Evolutionary conservation across 1,140 invertebrate species (phyloP).

Genomic region (Drosophila nasuta): DNA sequence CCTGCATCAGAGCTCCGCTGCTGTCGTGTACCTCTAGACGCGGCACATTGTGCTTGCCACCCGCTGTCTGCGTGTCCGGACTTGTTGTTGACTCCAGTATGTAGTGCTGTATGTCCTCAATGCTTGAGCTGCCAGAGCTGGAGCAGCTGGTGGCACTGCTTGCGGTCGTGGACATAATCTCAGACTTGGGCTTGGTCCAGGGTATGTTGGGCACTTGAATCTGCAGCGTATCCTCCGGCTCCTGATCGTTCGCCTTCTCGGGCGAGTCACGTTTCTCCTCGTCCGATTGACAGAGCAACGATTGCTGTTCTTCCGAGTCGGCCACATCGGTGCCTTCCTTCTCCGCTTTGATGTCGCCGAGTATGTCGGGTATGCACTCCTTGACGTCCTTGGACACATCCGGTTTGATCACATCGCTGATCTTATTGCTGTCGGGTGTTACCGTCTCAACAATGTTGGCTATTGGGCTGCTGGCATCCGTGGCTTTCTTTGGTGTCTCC

Average conservation of each 20-base stretch:
- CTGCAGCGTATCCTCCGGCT: constrained; percentile 82
- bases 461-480: constrained; percentile 47
- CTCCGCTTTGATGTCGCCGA: constrained; percentile 67
- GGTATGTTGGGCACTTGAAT: constrained; percentile 88
- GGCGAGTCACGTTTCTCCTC: constrained; percentile 83
- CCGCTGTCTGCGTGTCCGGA: constrained; percentile 78
- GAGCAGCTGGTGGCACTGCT: constrained; percentile 78
- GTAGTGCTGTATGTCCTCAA: constrained; percentile 84
- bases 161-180: constrained; percentile 63
- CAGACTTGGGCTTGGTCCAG: constrained; percentile 85
- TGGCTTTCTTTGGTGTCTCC: constrained; percentile 61
- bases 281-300: constrained; percentile 59
- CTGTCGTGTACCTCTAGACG: constrained; percentile 89
- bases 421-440: constrained; percentile 69
- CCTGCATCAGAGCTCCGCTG: constrained; percentile 88
- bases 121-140: constrained; percentile 72
- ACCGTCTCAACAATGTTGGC: constrained; percentile 29
- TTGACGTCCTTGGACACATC: constrained; percentile 81
- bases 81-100: constrained; percentile 84
- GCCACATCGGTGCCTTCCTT: constrained; percentile 45
- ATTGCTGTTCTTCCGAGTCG: constrained; percentile 65
- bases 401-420: constrained; percentile 67
- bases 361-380: constrained; percentile 76
- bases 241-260: constrained; percentile 86
- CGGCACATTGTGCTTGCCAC: constrained; percentile 85